These are phyloP conservation scores for Erethizon dorsatum DNA, from an alignment of 2,797 vertebrate genomes.

Conservation along the genomic window DNA sequence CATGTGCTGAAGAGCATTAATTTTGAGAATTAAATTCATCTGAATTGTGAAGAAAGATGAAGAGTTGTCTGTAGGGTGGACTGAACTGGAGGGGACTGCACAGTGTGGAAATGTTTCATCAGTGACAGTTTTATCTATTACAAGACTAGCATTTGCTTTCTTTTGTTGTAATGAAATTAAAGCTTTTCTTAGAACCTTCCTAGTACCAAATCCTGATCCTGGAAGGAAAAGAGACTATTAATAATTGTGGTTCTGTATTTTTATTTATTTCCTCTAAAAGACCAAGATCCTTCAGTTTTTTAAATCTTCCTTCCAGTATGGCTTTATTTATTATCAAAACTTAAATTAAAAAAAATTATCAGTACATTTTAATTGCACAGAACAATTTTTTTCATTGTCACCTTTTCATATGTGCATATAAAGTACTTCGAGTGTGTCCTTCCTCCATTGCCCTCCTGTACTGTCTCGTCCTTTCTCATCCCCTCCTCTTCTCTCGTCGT, in stretches of 20 bases:
- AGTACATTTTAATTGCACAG: background rate
- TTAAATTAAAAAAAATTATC: background rate
- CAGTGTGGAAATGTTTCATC: background rate
- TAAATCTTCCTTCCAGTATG: background rate
- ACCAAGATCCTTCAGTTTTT: conserved; percentile 4
- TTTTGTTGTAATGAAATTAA: background rate
- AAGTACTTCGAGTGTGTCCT: background rate
- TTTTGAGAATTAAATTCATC: background rate
- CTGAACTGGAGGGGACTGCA: background rate
- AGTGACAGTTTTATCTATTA: background rate
- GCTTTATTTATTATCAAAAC: background rate
- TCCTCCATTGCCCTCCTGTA: too few species aligned
- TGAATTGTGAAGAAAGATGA: conserved; percentile 8
- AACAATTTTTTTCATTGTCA: background rate
- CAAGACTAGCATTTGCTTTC: background rate
- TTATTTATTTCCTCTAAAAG: conserved; percentile 33
- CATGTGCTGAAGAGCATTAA: conserved; percentile 12
- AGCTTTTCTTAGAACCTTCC: conserved; percentile 11
- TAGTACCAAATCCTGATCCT: conserved; percentile 45
- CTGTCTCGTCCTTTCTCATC: background rate
- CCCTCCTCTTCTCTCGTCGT: background rate
- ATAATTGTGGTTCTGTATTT: background rate
- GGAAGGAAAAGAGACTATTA: background rate
- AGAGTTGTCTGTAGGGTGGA: background rate
- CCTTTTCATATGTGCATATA: background rate